These are phyloP conservation scores for Thalassaphorura encarpata DNA, from an alignment of 1,140 invertebrate genomes.

Conservation along the genomic window DNA sequence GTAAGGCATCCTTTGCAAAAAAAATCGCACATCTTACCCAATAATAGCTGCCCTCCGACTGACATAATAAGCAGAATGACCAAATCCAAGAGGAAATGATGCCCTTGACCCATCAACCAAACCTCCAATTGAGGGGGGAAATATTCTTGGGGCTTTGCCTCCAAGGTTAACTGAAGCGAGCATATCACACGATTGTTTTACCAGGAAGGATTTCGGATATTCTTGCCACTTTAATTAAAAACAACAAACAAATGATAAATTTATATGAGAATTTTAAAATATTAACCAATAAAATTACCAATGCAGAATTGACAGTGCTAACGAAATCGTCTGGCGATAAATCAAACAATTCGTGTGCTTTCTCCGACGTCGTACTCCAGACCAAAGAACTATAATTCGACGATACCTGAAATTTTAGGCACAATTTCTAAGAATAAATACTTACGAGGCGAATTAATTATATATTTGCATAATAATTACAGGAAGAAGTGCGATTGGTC, in stretches of 20 bases:
- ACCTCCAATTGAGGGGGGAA: conserved; percentile 68
- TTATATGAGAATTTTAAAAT: no score
- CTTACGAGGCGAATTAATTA: neutral
- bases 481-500: conserved; percentile 79
- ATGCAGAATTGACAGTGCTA: conserved; percentile 74
- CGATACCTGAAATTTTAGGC: conserved; percentile 46
- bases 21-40: conserved; percentile 48
- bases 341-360: conserved; percentile 61
- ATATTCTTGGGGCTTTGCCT: conserved; percentile 32
- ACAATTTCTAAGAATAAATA: neutral
- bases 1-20: conserved; percentile 4
- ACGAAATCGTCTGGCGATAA: conserved; percentile 71
- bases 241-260: conserved; percentile 14
- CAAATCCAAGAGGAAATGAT: conserved; percentile 82
- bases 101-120: conserved; percentile 58
- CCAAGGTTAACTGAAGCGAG: conserved; percentile 20
- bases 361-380: conserved; percentile 68
- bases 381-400: conserved; percentile 72
- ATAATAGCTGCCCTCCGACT: conserved; percentile 62
- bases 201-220: conserved; percentile 47
- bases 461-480: conserved; percentile 42
- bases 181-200: conserved; percentile 34
- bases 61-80: conserved; percentile 77
- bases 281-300: conserved; percentile 57
- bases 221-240: conserved; percentile 51